Conservation (phyloP, 2,113 vertebrate genomes). For the Turnix velox region DNA sequence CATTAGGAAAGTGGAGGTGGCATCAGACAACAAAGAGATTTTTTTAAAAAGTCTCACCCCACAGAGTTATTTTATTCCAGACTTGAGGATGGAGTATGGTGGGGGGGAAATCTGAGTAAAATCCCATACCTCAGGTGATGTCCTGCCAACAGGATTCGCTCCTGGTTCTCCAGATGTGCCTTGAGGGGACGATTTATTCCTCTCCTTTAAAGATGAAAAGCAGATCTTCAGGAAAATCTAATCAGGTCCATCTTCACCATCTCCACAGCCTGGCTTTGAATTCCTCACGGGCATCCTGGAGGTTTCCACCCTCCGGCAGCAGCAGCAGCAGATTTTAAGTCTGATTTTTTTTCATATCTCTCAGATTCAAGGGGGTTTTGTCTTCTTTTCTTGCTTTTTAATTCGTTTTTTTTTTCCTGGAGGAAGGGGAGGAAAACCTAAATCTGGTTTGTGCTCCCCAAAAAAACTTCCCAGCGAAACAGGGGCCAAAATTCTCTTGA, state of each 20-base stretch:
- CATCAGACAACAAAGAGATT: neutral
- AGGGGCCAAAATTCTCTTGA: fast-evolving
- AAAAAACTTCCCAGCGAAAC: neutral
- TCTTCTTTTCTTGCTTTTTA: neutral
- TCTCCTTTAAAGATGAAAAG: neutral
- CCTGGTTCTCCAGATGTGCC: neutral
- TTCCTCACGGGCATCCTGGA: fast-evolving
- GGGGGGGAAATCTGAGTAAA: fast-evolving
- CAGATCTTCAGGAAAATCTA: neutral
- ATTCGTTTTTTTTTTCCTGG: too few relatives aligned
- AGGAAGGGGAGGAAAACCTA: fast-evolving
- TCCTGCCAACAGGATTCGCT: neutral
- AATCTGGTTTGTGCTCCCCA: neutral
- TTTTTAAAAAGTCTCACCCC: fast-evolving
- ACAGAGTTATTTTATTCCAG: neutral
- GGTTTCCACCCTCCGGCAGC: neutral
- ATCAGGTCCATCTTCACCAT: neutral
- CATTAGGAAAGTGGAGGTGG: fast-evolving
- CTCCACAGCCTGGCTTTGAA: neutral
- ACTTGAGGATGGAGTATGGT: too few relatives aligned
- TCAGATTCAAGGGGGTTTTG: neutral
- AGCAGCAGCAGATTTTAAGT: neutral
- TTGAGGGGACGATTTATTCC: neutral
- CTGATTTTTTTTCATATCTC: too few relatives aligned
- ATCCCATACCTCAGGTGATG: fast-evolving